Base-by-base conservation (phyloP, 2,888 invertebrate genomes). In the Dryomyza anilis region DNA sequence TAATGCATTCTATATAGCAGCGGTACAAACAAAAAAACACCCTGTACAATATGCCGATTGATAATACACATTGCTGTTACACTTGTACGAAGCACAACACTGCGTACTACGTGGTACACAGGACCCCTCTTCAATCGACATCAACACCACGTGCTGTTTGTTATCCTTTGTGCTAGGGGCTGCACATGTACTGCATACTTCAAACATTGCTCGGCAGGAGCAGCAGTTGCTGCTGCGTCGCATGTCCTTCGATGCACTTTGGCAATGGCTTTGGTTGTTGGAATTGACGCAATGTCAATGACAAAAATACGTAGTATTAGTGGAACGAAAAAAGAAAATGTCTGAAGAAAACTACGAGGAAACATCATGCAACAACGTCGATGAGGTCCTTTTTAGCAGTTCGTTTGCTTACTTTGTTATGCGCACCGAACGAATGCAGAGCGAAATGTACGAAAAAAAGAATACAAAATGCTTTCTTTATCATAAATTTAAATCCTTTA, bases 251-350 rank as follows among this genome's bases (percentile, higher is more conserved):
- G 43, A 48, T 39, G 53, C 53, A 52, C 53, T 53, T 43, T 61
- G 61, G 61, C 61, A 61, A 53, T 52, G 61, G 59, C 58, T 67
- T 67, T 66, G 65, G 62, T 65, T 64, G 63, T 53, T 67, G 63
- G 67, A 68, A 67, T 68, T 69, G 69, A 68, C 63, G 71, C 71
- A 71, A 71, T 71, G 71, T 71, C 71, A 71, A 71, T 71, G 70
- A 69, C 68, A 65, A 71, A 48, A 67, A 60, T 48, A 45, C 65
- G 21, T 55, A 30, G 39, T 25, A 33, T 19, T 43, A 59, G 48
- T 29, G 36, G 59, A 59, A 67, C 46, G 53, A 64, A 64, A 56
- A 59, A 56, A 50, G 64, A 33, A 55, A 50, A 55, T 33, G 36
- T 43, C 36, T 52, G 33, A 55, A 30, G 14, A 46, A 48, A 46